A percentile compares a stretch with the other conserved stretches of the same genome.
These are phyloP conservation scores for Globodera rostochiensis DNA, from an alignment of 1,140 invertebrate species.

Conservation along the genomic window DNA sequence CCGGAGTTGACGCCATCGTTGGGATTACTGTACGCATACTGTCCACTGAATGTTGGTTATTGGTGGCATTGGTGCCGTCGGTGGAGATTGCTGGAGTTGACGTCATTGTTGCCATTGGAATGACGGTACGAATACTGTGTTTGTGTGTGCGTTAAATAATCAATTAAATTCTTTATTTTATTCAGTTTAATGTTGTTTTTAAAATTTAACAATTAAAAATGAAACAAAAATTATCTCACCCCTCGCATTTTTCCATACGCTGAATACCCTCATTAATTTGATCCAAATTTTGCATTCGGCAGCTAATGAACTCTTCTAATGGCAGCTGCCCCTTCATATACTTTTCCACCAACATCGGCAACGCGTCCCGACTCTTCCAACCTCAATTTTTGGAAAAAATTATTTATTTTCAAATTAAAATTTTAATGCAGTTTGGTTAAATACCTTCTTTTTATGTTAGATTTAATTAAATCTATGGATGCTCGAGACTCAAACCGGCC, in stretches of 20 bases:
- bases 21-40: not conserved
- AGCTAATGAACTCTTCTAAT: slow-evolving; percentile 73
- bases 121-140: not conserved
- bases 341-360: slow-evolving; percentile 75
- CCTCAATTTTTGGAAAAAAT: slow-evolving; percentile 69
- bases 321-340: slow-evolving; percentile 84
- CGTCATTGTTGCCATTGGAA: not conserved
- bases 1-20: too few species aligned
- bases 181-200: not conserved
- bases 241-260: not conserved
- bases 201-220: too few species aligned
- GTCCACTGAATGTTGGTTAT: not conserved
- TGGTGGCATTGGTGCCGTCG: not conserved
- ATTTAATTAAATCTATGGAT: not conserved
- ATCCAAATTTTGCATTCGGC: slow-evolving; percentile 44
- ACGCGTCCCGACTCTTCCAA: slow-evolving; percentile 75
- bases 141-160: not conserved
- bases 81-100: too few species aligned
- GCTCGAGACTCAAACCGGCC: not conserved
- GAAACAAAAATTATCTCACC: not conserved
- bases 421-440: too few species aligned
- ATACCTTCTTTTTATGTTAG: too few species aligned
- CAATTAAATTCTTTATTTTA: not conserved
- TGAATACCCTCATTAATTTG: slow-evolving; percentile 16
- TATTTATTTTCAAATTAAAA: too few species aligned